Conservation (phyloP, 1,140 invertebrate genomes). For the Linepithema humile region DNA sequence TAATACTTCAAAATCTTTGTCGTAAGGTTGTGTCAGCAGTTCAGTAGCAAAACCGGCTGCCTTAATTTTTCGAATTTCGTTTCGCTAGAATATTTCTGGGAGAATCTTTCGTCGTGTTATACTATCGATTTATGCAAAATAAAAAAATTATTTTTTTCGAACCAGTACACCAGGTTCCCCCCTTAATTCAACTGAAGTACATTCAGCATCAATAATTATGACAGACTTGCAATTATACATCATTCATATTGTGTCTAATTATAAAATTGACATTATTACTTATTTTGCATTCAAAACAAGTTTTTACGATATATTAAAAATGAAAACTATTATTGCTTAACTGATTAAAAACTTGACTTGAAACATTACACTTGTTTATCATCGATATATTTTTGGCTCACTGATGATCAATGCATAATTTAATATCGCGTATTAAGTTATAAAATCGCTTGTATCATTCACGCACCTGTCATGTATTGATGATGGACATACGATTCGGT, state of each 20-base stretch:
- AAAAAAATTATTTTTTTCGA: no score
- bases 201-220: no score
- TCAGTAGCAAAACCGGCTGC: no score
- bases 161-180: no score
- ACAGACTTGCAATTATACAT: not conserved
- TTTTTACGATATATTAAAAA: not conserved
- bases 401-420: not conserved
- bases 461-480: not conserved
- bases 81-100: no score
- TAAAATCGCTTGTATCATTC: conserved; percentile 8
- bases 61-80: no score
- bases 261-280: not conserved
- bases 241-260: not conserved
- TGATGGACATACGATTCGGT: not conserved
- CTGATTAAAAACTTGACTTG: not conserved
- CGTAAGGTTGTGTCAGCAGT: no score
- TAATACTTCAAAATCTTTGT: no score
- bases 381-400: not conserved
- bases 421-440: no score
- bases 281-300: not conserved
- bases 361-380: not conserved
- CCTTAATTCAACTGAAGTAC: not conserved
- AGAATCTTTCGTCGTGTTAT: no score
- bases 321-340: not conserved
- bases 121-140: no score